Percentiles rank a stretch among this genome's conserved stretches.
phyloP scores from a whole-genome alignment of 2,888 invertebrate species.

The Nudaria mundana region DNA sequence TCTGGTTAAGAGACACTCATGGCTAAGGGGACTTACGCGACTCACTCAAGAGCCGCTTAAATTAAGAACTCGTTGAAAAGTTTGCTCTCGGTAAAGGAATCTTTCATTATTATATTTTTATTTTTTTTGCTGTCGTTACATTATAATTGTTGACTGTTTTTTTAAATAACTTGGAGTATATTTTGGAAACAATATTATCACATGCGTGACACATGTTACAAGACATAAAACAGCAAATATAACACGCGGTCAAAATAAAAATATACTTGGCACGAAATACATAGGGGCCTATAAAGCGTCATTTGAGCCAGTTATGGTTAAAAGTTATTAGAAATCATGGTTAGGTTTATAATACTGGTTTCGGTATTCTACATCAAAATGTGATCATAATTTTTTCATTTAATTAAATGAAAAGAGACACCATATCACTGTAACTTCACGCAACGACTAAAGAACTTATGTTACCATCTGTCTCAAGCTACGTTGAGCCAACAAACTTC shows the following conservation, averaged over 20 bases:
- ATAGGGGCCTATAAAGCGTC: too few species aligned
- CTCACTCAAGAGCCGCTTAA: conserved; percentile 39
- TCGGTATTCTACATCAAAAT: too few species aligned
- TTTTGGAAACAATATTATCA: background rate
- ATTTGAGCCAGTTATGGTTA: too few species aligned
- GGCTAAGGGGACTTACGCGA: conserved; percentile 31
- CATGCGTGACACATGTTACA: background rate
- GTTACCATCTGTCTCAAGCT: conserved; percentile 8
- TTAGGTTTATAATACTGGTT: too few species aligned
- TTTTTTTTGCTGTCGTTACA: conserved; percentile 4
- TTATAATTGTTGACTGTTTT: background rate
- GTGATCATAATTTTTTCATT: too few species aligned
- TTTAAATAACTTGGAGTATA: background rate
- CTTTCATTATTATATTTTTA: conserved; percentile 23
- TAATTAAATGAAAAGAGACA: too few species aligned
- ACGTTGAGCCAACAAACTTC: conserved; percentile 18
- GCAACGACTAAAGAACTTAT: conserved; percentile 1
- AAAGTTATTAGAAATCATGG: too few species aligned
- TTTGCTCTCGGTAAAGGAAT: conserved; percentile 31
- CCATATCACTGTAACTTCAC: too few species aligned
- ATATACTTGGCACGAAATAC: too few species aligned
- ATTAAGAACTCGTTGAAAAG: conserved; percentile 42
- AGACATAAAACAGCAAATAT: background rate
- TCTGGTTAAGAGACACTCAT: conserved; percentile 35
- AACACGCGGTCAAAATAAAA: too few species aligned